Percentiles rank a stretch among this genome's conserved stretches.
phyloP scores from a whole-genome alignment of 2,797 vertebrate species.

The Lagorchestes hirsutus region DNA sequence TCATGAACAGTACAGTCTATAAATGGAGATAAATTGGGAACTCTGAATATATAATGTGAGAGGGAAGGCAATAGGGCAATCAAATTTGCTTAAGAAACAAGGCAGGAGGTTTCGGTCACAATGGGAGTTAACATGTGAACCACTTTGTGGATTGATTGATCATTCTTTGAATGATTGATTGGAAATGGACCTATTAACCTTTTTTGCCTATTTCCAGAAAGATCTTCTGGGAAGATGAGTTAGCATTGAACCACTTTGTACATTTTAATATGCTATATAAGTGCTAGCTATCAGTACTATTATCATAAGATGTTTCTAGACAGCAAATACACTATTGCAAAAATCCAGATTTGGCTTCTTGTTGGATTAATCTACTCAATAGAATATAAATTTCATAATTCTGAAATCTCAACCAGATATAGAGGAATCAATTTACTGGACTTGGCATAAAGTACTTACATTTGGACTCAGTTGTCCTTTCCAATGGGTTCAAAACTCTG shows the following conservation, averaged over 20 bases:
- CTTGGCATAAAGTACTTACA: not conserved
- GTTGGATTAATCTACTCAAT: not conserved
- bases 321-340: not conserved
- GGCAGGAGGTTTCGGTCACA: not conserved
- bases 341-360: not conserved
- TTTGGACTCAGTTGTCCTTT: not conserved
- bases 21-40: not conserved
- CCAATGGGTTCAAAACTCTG: not conserved
- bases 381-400: not conserved
- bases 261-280: not conserved
- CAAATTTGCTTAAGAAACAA: not conserved
- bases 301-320: not conserved
- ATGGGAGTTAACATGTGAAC: not conserved
- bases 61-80: not conserved
- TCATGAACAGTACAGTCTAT: not conserved
- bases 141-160: too few species aligned
- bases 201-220: too few species aligned
- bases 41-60: not conserved
- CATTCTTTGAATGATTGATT: too few species aligned
- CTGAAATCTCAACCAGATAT: not conserved
- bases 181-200: too few species aligned
- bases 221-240: too few species aligned
- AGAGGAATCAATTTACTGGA: not conserved
- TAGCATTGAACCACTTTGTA: not conserved
- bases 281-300: not conserved